Evolutionary conservation across 2,113 vertebrate genomes (phyloP), one percentile per base, ranked within the genome.

Genomic region (Stomatorhinus ivindoensis): DNA sequence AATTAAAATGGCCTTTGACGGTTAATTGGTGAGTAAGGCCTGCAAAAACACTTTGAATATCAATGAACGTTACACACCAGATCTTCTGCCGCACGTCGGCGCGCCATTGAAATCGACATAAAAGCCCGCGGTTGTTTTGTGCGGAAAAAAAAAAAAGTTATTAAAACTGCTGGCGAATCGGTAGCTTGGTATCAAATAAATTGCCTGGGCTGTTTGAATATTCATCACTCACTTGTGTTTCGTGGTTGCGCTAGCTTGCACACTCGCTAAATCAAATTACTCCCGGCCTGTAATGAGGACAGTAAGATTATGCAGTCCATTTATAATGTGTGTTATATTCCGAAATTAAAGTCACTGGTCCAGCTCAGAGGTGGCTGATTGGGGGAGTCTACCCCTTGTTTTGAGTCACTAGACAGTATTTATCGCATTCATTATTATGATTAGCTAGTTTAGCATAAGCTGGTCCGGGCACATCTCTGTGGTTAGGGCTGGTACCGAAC

Each of bases 251-350:
- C 86, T 24, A 80, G 83, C 87, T 91, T 90, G 91, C 90, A 89
- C 88, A 91, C 48, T 85, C 27, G 46, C 55, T 89, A 88, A 89
- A 92, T 93, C 90, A 89, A 92, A 92, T 92, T 90, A 92, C 48
- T 89, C 80, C 11, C 73, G 87, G 91, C 90, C 47, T 91, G 90
- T 65, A 87, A 89, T 44, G 35, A 89, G 73, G 69, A n/a, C 73
- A 55, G 88, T 53, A 55, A 53, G 50, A 55, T 83, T 31, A 83
- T 89, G 88, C 47, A 24, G 69, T 44, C 48, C 47, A 27, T 86
- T 89, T 24, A 90, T 58, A 88, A 61, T 50, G 80, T 3, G 0
- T 50, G 0, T 17, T 89, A 51, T 92, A 69, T 87, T 89, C 4
- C 46, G 2, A 87, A 87, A 87, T 84, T n/a, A 47, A 84, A 84